Conservation (phyloP, 1,140 invertebrate genomes). For the Drosophila azteca region DNA sequence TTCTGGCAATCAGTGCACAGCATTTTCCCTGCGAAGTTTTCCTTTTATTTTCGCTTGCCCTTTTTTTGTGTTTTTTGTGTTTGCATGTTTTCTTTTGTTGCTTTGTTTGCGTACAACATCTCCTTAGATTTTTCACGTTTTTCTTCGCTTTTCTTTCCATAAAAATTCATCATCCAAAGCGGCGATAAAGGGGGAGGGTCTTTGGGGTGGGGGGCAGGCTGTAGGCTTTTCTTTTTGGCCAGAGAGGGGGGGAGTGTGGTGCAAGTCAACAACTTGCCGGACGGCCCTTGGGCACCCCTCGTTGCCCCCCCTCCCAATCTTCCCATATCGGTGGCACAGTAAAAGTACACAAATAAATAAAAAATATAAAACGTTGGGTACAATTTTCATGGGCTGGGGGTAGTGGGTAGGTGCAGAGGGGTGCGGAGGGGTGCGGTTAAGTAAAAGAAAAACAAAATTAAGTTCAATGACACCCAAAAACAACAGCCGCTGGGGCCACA, state of each 20-base stretch:
- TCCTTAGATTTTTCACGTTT: slow-evolving; percentile 12
- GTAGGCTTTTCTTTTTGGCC: neutral
- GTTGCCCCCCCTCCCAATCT: neutral
- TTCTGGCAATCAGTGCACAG: neutral
- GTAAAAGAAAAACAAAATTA: slow-evolving; percentile 68
- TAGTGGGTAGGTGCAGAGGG: neutral
- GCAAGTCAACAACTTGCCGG: slow-evolving; percentile 64
- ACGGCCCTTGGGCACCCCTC: slow-evolving; percentile 31
- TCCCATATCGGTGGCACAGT: slow-evolving; percentile 59
- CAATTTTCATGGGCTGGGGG: too few species aligned
- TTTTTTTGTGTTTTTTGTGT: neutral
- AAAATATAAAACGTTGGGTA: slow-evolving; percentile 53
- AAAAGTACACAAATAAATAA: slow-evolving; percentile 80
- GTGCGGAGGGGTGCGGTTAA: slow-evolving; percentile 9
- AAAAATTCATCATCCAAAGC: slow-evolving; percentile 60
- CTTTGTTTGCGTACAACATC: slow-evolving; percentile 26
- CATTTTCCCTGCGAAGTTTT: slow-evolving; percentile 9
- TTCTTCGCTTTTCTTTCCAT: slow-evolving; percentile 3
- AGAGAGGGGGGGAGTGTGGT: slow-evolving; percentile 3
- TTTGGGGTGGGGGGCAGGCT: too few species aligned
- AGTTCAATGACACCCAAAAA: slow-evolving; percentile 78
- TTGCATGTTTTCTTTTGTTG: slow-evolving; percentile 15
- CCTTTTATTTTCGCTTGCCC: slow-evolving; percentile 3
- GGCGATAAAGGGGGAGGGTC: neutral
- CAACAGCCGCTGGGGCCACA: slow-evolving; percentile 57